phyloP scores from a whole-genome alignment of 1,140 invertebrate species.

The Rhizoglyphus robini region DNA sequence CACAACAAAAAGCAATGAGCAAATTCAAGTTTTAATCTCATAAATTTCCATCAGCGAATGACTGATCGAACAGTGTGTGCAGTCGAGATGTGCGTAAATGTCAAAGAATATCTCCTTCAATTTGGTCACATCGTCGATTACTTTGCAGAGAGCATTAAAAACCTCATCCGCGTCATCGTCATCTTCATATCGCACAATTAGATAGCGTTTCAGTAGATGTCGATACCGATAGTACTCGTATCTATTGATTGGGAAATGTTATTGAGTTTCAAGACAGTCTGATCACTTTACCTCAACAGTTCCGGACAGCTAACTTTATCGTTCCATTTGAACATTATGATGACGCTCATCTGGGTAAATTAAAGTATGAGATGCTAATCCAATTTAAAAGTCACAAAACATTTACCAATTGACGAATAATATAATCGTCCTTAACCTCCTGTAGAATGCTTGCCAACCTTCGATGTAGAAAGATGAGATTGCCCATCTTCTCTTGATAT shows the following conservation, averaged over 20 bases:
- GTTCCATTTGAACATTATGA: neutral
- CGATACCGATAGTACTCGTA: neutral
- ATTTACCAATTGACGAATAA: neutral
- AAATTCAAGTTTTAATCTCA: no score
- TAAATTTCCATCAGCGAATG: no score
- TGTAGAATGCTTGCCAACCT: neutral
- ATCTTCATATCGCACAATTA: no score
- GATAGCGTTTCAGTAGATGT: neutral
- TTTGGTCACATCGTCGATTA: no score
- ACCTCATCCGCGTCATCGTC: no score
- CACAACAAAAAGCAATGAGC: no score
- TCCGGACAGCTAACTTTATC: neutral
- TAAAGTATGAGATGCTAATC: neutral
- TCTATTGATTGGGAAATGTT: neutral
- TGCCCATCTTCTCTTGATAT: neutral
- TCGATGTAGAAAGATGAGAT: neutral
- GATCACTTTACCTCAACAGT: no score
- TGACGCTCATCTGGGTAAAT: neutral
- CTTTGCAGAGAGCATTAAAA: no score
- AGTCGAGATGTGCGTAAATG: no score
- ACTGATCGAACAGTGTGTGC: no score
- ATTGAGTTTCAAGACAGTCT: no score
- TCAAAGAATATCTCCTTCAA: no score
- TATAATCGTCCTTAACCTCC: neutral
- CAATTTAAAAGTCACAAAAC: neutral